Evolutionary conservation across 1,140 invertebrate species (phyloP), one percentile per base, ranked within the genome.

Genomic region (Nautilus pompilius): DNA sequence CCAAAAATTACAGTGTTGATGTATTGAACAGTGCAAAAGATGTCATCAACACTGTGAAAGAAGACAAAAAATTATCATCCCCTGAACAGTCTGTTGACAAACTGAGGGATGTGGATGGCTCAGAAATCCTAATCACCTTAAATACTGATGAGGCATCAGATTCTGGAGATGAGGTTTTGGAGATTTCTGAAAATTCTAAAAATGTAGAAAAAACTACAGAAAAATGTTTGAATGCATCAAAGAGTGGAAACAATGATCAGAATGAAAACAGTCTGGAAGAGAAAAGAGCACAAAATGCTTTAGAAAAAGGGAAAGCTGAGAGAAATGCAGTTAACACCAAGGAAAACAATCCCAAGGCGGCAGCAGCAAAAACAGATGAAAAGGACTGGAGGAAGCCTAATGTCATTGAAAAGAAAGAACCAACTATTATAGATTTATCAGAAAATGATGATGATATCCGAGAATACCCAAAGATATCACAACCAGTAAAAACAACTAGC

Each of bases 391-490:
- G n/a, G n/a, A n/a, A n/a, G n/a, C n/a, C n/a, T n/a, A n/a, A n/a
- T n/a, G n/a, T n/a, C n/a, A n/a, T n/a, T n/a, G 22, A 63, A 61
- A 28, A 46, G 33, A 29, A 64, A 70, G 45, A 54, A 62, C 24
- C 60, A 64, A 58, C 57, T 55, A 36, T 65, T 73, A 17, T 67
- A 70, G 28, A 67, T 75, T 28, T 73, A 75, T 49, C 56, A 61
- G 61, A 75, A 77, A 46, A 72, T 71, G 66, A 69, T 74, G n/a
- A n/a, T n/a, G n/a, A n/a, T n/a, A n/a, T n/a, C n/a, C n/a, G n/a
- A n/a, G n/a, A n/a, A n/a, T n/a, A n/a, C n/a, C n/a, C n/a, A n/a
- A n/a, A n/a, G n/a, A n/a, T n/a, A n/a, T n/a, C n/a, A n/a, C n/a
- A n/a, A n/a, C n/a, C n/a, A n/a, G n/a, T n/a, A n/a, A n/a, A n/a